These are phyloP conservation scores for Heterotis niloticus DNA, from an alignment of 2,113 vertebrate genomes.

Conservation along the genomic window DNA sequence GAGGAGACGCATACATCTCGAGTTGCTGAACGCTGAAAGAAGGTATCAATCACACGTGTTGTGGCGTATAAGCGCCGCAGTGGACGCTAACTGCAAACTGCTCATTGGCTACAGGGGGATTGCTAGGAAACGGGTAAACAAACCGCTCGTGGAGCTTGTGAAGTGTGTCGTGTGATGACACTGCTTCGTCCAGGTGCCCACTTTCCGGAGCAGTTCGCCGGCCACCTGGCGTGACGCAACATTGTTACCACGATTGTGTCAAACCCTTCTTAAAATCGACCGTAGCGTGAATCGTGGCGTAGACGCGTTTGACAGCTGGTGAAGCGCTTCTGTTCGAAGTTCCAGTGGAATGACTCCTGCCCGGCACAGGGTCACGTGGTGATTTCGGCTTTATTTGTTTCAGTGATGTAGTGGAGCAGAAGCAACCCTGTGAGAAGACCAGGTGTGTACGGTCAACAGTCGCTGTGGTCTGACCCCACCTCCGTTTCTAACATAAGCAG, in stretches of 20 bases:
- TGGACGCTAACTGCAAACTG: not conserved
- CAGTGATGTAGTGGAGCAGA: slow-evolving; percentile 48
- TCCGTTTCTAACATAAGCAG: slow-evolving; percentile 17
- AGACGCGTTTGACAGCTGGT: no score
- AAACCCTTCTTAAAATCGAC: no score
- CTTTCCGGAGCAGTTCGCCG: not conserved
- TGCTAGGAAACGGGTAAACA: not conserved
- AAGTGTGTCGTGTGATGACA: not conserved
- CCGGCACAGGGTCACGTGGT: no score
- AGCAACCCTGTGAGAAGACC: slow-evolving; percentile 34
- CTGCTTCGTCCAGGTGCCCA: not conserved
- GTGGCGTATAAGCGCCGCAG: not conserved
- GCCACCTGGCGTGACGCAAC: not conserved
- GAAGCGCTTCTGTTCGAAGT: no score
- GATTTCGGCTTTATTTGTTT: slow-evolving; percentile 47
- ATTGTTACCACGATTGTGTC: not conserved
- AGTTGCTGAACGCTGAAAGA: slow-evolving; percentile 1
- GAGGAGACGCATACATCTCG: not conserved
- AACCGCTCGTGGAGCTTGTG: not conserved
- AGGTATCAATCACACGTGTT: not conserved
- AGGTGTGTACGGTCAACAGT: slow-evolving; percentile 39
- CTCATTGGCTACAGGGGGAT: not conserved
- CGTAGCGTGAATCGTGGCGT: no score
- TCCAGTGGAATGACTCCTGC: no score
- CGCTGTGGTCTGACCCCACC: not conserved